phyloP scores from a whole-genome alignment of 2,888 invertebrate genomes.

The Marasmarcha lunaedactyla region DNA sequence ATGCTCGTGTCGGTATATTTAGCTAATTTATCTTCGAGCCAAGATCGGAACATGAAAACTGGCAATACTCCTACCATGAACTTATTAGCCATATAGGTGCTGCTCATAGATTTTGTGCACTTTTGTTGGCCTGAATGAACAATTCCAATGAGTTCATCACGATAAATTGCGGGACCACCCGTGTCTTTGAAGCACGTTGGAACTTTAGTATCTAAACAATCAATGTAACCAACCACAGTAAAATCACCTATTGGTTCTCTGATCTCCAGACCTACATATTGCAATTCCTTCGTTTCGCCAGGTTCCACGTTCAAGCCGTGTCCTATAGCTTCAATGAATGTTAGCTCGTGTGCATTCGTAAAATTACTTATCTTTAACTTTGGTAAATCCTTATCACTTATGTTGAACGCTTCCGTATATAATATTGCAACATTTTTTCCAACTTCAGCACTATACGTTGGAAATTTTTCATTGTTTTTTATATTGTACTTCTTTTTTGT shows the following conservation, averaged over 20 bases:
- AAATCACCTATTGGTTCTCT: slow-evolving; percentile 18
- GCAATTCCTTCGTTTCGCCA: slow-evolving; percentile 35
- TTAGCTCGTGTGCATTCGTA: slow-evolving; percentile 25
- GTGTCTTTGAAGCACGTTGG: slow-evolving; percentile 47
- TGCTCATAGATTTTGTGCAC: slow-evolving; percentile 42
- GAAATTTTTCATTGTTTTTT: slow-evolving; percentile 43
- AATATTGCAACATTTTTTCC: slow-evolving; percentile 45
- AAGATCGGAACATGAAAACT: slow-evolving; percentile 41
- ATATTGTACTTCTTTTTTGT: slow-evolving; percentile 39
- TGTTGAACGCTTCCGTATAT: slow-evolving; percentile 46
- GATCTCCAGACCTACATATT: slow-evolving; percentile 45
- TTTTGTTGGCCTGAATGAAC: slow-evolving; percentile 35
- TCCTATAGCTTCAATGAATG: slow-evolving; percentile 42
- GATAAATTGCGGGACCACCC: slow-evolving; percentile 45
- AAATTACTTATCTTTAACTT: slow-evolving; percentile 42
- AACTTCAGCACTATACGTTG: slow-evolving; percentile 31
- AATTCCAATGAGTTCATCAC: slow-evolving; percentile 47
- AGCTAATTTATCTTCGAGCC: slow-evolving; percentile 33
- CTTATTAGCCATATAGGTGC: slow-evolving; percentile 42
- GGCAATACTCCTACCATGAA: slow-evolving; percentile 38
- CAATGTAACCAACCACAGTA: slow-evolving; percentile 27
- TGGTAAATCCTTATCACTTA: slow-evolving; percentile 30
- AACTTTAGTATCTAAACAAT: slow-evolving; percentile 53
- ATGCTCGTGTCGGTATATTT: too few relatives aligned
- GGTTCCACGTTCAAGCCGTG: slow-evolving; percentile 49